Evolutionary conservation across 1,140 invertebrate species (phyloP).

Genomic region (Matsumurasca onukii): DNA sequence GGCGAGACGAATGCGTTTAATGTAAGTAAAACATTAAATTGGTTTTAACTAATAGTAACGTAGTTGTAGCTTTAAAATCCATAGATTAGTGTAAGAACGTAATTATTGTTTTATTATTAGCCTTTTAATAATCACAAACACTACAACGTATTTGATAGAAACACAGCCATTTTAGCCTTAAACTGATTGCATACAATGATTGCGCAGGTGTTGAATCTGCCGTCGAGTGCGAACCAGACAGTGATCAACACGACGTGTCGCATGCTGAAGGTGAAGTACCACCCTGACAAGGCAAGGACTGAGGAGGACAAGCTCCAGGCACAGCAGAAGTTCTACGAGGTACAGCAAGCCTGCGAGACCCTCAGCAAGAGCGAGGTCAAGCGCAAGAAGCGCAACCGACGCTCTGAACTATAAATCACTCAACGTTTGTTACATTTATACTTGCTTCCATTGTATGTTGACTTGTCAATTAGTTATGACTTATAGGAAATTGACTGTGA

Average conservation of each 20-base stretch:
- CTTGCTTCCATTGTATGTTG: neutral
- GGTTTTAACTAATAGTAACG: no score
- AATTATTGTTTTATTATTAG: no score
- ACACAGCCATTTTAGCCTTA: neutral
- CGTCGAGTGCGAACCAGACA: conserved; percentile 73
- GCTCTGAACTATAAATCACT: conserved; percentile 45
- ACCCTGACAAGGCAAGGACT: conserved; percentile 90
- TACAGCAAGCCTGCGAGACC: conserved; percentile 90
- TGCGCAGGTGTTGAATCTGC: conserved; percentile 70
- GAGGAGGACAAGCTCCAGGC: conserved; percentile 60
- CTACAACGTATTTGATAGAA: no score
- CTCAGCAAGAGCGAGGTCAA: conserved; percentile 80
- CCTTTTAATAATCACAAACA: no score
- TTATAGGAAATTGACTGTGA: no score
- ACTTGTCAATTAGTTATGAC: neutral
- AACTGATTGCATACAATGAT: no score
- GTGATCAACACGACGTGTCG: conserved; percentile 84
- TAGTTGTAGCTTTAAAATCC: no score
- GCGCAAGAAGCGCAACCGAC: conserved; percentile 68
- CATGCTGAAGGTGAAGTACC: conserved; percentile 79
- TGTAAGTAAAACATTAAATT: no score
- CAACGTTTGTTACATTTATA: neutral
- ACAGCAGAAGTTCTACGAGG: conserved; percentile 88
- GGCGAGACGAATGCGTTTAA: conserved; percentile 89
- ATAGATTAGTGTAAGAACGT: no score